phyloP scores from a whole-genome alignment of 2,888 invertebrate species.

The Cheilosia urbana region DNA sequence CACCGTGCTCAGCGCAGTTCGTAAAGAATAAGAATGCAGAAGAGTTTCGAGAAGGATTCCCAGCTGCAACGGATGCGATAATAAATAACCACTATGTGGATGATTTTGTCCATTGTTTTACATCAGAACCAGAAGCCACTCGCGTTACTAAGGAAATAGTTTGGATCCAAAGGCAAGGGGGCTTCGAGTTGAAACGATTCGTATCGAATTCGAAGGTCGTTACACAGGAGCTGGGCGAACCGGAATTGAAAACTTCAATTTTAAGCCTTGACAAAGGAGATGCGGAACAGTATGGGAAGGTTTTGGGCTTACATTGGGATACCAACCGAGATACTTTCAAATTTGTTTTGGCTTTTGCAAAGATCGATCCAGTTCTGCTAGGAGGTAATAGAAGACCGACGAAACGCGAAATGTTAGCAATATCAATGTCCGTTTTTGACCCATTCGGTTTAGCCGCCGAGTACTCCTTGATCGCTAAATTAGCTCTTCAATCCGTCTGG shows the following conservation, averaged over 20 bases:
- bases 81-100: too few species aligned
- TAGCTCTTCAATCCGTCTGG: constrained; percentile 56
- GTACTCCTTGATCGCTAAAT: constrained; percentile 49
- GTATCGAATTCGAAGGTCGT: constrained; percentile 9
- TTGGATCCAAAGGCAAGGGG: not conserved
- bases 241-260: not conserved
- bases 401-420: constrained; percentile 18
- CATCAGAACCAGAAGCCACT: too few species aligned
- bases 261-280: constrained; percentile 2
- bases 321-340: constrained; percentile 22
- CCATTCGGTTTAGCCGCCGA: constrained; percentile 58
- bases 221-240: not conserved
- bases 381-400: constrained; percentile 40
- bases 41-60: too few species aligned
- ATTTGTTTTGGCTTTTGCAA: constrained; percentile 48
- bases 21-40: too few species aligned
- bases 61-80: too few species aligned
- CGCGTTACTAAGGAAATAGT: too few species aligned
- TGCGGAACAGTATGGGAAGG: not conserved
- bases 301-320: constrained; percentile 58
- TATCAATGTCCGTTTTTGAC: not conserved
- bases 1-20: too few species aligned
- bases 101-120: too few species aligned
- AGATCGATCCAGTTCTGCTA: constrained; percentile 36
- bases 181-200: constrained; percentile 14